Base-by-base conservation (phyloP, 2,888 invertebrate species). In the Creontiades dilutus region DNA sequence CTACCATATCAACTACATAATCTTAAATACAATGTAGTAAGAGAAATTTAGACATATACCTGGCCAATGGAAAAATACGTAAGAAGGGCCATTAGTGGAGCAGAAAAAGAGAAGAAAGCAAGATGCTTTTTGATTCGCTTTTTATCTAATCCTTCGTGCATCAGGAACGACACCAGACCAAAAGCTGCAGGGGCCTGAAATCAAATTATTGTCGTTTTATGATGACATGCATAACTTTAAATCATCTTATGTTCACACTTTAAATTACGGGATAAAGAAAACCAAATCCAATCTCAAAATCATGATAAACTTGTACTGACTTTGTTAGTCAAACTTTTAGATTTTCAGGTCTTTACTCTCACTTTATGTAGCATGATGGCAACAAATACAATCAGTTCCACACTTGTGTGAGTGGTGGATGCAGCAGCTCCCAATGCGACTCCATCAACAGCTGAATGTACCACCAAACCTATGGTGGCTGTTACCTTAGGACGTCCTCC, bases 361-460 rank as follows among this genome's bases (percentile, higher is more conserved):
- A 96, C 96, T 94, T 99, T 99, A 93, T 99, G 99, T 87, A 99
- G 94, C 99, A 99, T 99, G 92, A 99, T 99, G 4, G 99, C 99
- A 48, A 99, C 93, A 94, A 99, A 99, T 13, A 99, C 99, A 91
- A 99, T 99, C 92, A 99, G 95, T 93, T 99, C 99, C 0, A 99
- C 98, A 93, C 99, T 99, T 0, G 98, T 96, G 93, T 99, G 99
- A 3, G 98, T 97, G 0, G 99, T 98, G 0, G 98, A 98, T 0
- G 99, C 99, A 0, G 99, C 99, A 0, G 99, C 99, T n/a, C 99
- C 99, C 19, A 99, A 93, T 0, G 99, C 99, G 14, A 99, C 96
- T 2, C 99, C 99, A 94, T 99, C 99, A 90, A 99, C 99, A 92
- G 99, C 99, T 0, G 99, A 99, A 93, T 99, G 99, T 0, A 99